These are phyloP conservation scores for Mastacembelus armatus DNA, from an alignment of 2,797 vertebrate species.

Conservation along the genomic window DNA sequence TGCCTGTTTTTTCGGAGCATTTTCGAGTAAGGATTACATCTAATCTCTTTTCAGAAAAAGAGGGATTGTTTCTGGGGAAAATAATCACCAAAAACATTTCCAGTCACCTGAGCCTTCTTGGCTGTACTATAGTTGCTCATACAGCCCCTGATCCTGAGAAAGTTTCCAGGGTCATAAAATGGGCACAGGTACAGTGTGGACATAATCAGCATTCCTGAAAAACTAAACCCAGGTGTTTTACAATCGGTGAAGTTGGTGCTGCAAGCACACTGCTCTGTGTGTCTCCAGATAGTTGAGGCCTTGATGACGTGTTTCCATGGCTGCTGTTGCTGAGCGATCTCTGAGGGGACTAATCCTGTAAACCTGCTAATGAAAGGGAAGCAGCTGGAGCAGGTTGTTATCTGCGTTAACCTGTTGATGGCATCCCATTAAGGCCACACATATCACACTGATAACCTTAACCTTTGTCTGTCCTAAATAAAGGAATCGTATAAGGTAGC, in stretches of 20 bases:
- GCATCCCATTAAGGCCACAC: background rate
- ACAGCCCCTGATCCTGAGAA: background rate
- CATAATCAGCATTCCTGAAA: background rate
- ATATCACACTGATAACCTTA: background rate
- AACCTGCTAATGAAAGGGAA: constrained; percentile 39
- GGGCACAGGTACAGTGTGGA: background rate
- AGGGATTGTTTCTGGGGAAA: constrained; percentile 18
- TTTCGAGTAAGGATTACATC: constrained; percentile 36
- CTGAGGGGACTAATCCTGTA: constrained; percentile 26
- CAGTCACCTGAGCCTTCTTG: background rate
- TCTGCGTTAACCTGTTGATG: constrained; percentile 10
- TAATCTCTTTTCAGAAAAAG: constrained; percentile 36
- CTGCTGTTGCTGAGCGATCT: constrained; percentile 55
- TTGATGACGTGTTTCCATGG: constrained; percentile 44
- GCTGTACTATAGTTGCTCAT: background rate
- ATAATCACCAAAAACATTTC: constrained; percentile 13
- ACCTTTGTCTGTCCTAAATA: no score
- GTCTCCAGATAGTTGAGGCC: constrained; percentile 41
- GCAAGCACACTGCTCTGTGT: background rate
- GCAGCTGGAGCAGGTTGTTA: constrained; percentile 37
- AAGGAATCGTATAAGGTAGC: no score
- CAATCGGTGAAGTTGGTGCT: background rate
- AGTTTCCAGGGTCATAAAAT: background rate
- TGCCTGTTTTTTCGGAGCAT: background rate
- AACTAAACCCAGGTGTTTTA: constrained; percentile 23